Base-by-base conservation (phyloP, 2,113 vertebrate genomes). In the Myotis davidii region DNA sequence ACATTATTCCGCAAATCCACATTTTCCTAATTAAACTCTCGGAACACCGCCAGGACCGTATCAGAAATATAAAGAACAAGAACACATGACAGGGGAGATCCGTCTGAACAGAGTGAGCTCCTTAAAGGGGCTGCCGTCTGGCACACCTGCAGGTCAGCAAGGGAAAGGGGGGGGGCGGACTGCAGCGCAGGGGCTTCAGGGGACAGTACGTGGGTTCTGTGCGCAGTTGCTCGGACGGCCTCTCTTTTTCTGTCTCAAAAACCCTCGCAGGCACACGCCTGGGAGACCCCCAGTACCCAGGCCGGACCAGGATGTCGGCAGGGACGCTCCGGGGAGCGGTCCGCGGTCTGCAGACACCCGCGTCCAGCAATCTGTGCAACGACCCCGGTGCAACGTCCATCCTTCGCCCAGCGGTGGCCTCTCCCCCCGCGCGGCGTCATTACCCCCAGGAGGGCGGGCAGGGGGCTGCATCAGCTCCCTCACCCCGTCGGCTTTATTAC, bases 321-420 rank as follows among this genome's bases (percentile, higher is more conserved):
- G 54, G 9, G 54, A 56, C 9, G 8, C 3, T 54, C 18, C 20
- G 21, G 21, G 69, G 17, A 61, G n/a, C 39, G 6, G 21, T 21
- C 34, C 9, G 1, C 0, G n/a, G 59, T 25, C 39, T 17, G 42
- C 70, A 32, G 27, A 78, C 37, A 45, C 12, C 67, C 48, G n/a
- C 0, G 48, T 34, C 79, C 14, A 39, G 37, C 42, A 20, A 45
- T 45, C 37, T 1, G 34, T 23, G n/a, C 85, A 0, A 0, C 25
- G 29, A 20, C 1, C 23, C 39, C 0, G 48, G 17, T 2, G 37
- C n/a, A 27, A 59, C 0, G 77, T 1, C 2, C 12, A 5, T 8
- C 42, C 10, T 42, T 6, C 3, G 20, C 13, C 48, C 52, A 0
- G n/a, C 64, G 12, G 8, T 2, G 45, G 17, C 85, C 54, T 45